Evolutionary conservation across 2,113 vertebrate species (phyloP).

Genomic region (Oreochromis tanganicae): DNA sequence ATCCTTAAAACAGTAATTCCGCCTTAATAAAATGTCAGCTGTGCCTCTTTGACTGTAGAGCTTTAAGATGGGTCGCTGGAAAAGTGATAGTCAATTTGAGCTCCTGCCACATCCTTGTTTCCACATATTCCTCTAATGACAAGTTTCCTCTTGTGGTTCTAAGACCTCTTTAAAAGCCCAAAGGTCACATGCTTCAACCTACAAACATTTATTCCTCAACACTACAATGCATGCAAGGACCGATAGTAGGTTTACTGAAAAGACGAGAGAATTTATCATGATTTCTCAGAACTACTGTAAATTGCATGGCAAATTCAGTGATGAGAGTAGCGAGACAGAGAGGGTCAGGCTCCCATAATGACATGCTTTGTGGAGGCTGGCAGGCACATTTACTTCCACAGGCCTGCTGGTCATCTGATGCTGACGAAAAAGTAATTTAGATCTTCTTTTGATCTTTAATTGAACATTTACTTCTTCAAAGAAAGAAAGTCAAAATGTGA

Average conservation of each 20-base stretch:
- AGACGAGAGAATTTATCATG: rapidly evolving
- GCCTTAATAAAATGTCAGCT: conserved; percentile 28
- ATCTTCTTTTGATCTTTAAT: neutral
- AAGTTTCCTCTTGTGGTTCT: conserved; percentile 36
- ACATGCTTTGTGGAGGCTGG: neutral
- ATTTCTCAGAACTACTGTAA: neutral
- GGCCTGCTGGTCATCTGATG: neutral
- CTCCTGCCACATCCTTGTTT: conserved; percentile 59
- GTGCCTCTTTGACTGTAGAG: conserved; percentile 7
- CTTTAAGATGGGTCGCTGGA: conserved; percentile 40
- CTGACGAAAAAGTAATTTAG: neutral
- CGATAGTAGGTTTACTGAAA: neutral
- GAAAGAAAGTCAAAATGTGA: neutral
- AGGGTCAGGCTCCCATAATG: neutral
- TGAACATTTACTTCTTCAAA: neutral
- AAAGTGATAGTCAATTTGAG: conserved; percentile 37
- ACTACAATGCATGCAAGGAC: neutral
- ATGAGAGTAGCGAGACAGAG: neutral
- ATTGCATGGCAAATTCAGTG: neutral
- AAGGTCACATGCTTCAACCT: neutral
- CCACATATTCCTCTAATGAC: conserved; percentile 56
- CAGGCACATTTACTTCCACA: neutral
- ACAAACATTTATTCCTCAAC: neutral
- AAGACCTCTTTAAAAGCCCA: neutral
- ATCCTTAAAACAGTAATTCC: neutral